Conservation (phyloP, 2,888 invertebrate species). For the Heliconius cydno region DNA sequence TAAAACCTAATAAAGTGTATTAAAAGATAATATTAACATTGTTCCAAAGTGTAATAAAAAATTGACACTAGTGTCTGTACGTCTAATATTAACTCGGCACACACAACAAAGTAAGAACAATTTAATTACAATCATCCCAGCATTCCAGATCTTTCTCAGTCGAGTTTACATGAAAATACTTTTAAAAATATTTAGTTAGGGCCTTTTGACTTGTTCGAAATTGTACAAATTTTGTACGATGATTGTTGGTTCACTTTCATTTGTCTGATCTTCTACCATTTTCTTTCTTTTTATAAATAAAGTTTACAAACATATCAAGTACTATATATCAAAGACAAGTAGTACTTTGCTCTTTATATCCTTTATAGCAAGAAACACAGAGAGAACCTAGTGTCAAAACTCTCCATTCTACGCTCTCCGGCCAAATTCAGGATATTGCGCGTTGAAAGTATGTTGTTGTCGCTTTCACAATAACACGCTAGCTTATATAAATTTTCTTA, state of each 20-base stretch:
- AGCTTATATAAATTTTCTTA: no score
- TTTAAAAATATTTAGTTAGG: constrained; percentile 6
- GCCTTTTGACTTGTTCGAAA: not conserved
- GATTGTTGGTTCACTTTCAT: not conserved
- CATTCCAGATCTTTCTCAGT: constrained; percentile 43
- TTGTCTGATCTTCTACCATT: not conserved
- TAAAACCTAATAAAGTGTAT: not conserved
- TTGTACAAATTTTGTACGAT: not conserved
- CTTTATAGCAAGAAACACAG: no score
- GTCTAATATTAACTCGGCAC: constrained; percentile 18
- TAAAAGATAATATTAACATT: constrained; percentile 12
- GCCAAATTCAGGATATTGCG: no score
- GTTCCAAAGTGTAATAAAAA: constrained; percentile 17
- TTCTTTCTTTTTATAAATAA: no score
- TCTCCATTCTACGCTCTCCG: no score
- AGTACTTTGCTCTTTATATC: no score
- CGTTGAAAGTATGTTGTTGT: no score
- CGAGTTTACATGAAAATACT: constrained; percentile 36
- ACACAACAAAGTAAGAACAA: constrained; percentile 33
- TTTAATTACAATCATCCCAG: constrained; percentile 40
- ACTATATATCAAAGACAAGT: no score
- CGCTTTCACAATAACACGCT: no score
- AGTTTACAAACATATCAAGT: no score
- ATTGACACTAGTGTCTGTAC: constrained; percentile 17
- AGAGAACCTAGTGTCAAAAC: no score